Conservation (phyloP, 1,140 invertebrate genomes). For the Apis laboriosa region DNA sequence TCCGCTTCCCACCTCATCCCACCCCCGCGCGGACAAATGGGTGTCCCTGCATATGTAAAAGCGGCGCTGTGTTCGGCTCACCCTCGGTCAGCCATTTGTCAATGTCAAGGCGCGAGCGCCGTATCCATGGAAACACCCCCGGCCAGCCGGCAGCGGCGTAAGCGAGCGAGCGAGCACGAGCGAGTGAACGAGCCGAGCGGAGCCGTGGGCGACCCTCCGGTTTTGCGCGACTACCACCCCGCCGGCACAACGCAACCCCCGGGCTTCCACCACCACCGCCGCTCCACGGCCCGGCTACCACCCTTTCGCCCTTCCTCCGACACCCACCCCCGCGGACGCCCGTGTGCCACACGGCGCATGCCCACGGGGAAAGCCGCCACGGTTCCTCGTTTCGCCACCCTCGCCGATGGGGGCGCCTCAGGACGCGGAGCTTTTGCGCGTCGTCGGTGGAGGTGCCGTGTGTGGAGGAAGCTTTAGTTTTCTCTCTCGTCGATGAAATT, state of each 20-base stretch:
- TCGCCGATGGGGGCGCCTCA: conserved; percentile 53
- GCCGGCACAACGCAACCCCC: conserved; percentile 69
- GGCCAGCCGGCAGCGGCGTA: conserved; percentile 64
- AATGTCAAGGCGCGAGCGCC: conserved; percentile 81
- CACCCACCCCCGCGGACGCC: conserved; percentile 24
- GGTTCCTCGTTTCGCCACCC: conserved; percentile 37
- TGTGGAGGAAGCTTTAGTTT: not conserved
- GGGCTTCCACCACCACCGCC: conserved; percentile 53
- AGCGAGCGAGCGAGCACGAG: conserved; percentile 63
- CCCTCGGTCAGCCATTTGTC: conserved; percentile 81
- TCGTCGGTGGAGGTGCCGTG: too few species aligned
- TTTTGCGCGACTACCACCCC: conserved; percentile 67
- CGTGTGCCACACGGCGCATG: conserved; percentile 7
- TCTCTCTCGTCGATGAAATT: too few species aligned
- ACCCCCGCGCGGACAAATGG: conserved; percentile 79
- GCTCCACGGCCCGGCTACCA: conserved; percentile 38
- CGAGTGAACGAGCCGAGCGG: conserved; percentile 56
- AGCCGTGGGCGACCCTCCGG: conserved; percentile 70
- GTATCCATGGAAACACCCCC: conserved; percentile 80
- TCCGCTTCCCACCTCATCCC: conserved; percentile 29
- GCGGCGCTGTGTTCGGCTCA: conserved; percentile 80
- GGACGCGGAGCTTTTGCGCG: conserved; percentile 34
- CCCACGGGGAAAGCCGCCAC: not conserved
- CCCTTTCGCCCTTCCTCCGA: conserved; percentile 43
- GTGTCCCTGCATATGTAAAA: conserved; percentile 82